phyloP scores from a whole-genome alignment of 92 coral and sea anemone genomes.

The Paramuricea clavata region DNA sequence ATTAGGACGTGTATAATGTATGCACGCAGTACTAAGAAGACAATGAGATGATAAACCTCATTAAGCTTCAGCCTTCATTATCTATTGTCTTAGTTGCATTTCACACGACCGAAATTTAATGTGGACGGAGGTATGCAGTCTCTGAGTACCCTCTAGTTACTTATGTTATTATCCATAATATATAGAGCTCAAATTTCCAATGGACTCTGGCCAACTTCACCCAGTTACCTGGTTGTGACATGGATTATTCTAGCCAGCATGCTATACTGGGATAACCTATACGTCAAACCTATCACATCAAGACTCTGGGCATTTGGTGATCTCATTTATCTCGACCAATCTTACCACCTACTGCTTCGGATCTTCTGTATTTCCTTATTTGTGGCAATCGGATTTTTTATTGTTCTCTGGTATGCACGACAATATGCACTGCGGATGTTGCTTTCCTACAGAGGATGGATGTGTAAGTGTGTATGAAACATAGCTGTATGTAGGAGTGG shows the following conservation, averaged over 20 bases:
- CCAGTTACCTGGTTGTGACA: constrained; percentile 80
- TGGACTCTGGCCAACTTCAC: constrained; percentile 99
- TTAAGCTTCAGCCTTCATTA: too few relatives aligned
- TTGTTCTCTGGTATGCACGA: constrained; percentile 80
- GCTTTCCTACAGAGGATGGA: constrained; percentile 93
- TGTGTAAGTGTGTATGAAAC: constrained; percentile 80
- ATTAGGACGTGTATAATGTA: too few relatives aligned
- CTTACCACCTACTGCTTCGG: constrained; percentile 83
- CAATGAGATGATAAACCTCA: too few relatives aligned
- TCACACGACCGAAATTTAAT: too few relatives aligned
- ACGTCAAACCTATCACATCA: constrained; percentile 68
- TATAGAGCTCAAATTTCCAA: constrained; percentile 92
- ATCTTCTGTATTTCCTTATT: constrained; percentile 73
- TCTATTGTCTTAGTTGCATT: too few relatives aligned
- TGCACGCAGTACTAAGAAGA: too few relatives aligned
- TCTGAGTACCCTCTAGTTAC: not conserved
- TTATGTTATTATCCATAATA: not conserved
- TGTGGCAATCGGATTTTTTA: constrained; percentile 86
- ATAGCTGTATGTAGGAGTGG: not conserved
- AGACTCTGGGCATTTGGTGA: constrained; percentile 83
- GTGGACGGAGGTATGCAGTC: too few relatives aligned
- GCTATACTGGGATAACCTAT: constrained; percentile 78
- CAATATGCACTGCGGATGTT: constrained; percentile 90
- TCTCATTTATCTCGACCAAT: constrained; percentile 78
- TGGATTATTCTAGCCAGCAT: constrained; percentile 80